Percentiles rank a stretch among this genome's conserved stretches.
Evolutionary conservation across 2,797 vertebrate species (phyloP).

Genomic region (Spea hammondii): DNA sequence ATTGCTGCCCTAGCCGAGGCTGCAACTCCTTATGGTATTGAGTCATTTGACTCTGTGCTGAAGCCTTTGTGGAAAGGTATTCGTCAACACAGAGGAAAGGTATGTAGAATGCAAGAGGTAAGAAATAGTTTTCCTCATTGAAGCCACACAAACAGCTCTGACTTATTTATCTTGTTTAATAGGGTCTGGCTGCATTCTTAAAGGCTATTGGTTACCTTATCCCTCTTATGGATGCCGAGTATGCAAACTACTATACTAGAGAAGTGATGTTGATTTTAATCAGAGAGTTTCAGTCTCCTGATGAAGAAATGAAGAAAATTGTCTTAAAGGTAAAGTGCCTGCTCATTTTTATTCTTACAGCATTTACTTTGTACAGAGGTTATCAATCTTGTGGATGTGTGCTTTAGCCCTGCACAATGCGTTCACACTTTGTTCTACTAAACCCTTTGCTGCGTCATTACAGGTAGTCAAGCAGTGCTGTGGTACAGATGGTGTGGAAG

Average conservation of each 20-base stretch:
- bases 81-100: constrained; percentile 98
- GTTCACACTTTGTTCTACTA: not conserved
- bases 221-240: constrained; percentile 97
- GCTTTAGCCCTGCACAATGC: too few relatives aligned
- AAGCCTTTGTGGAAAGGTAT: constrained; percentile 99
- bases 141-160: not conserved
- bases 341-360: not conserved
- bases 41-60: constrained; percentile 97
- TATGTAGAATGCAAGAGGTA: constrained; percentile 53
- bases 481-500: constrained; percentile 97
- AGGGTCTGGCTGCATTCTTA: constrained; percentile 97
- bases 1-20: constrained; percentile 97
- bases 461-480: constrained; percentile 99
- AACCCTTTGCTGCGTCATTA: constrained; percentile 23
- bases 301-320: constrained; percentile 99
- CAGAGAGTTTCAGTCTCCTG: constrained; percentile 97
- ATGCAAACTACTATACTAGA: constrained; percentile 98
- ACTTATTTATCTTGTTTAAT: constrained; percentile 24
- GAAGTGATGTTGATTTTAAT: constrained; percentile 99
- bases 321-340: constrained; percentile 83
- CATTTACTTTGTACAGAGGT: not conserved
- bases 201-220: constrained; percentile 98
- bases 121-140: constrained; percentile 15
- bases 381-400: not conserved
- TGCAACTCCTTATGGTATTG: constrained; percentile 95